These are phyloP conservation scores for Ichneumoninae sp. DNA, from an alignment of 2,888 invertebrate species.

Conservation along the genomic window DNA sequence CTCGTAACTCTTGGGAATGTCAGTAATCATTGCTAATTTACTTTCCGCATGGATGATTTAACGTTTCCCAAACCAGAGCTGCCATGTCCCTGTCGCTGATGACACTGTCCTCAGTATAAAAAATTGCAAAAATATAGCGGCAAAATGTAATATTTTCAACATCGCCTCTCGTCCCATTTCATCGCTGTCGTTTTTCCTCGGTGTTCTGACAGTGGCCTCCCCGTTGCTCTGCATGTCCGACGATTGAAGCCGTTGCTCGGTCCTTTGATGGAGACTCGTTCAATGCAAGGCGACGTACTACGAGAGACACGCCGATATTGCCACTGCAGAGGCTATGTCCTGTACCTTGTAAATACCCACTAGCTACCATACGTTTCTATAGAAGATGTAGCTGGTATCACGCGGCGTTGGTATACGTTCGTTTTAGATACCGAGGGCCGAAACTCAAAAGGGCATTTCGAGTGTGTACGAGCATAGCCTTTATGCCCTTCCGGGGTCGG, in stretches of 20 bases:
- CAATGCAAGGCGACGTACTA: constrained; percentile 16
- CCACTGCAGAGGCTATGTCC: neutral
- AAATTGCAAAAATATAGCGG: neutral
- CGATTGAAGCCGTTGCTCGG: neutral
- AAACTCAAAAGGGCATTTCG: neutral
- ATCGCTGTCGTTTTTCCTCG: constrained; percentile 14
- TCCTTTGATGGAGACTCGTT: constrained; percentile 49
- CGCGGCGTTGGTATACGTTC: neutral
- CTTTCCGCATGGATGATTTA: too few species aligned
- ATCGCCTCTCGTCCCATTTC: neutral
- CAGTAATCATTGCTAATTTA: too few species aligned
- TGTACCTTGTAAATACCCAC: neutral
- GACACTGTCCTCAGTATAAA: neutral
- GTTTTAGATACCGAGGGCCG: neutral
- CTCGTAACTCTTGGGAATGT: too few species aligned
- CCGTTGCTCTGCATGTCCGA: constrained; percentile 9
- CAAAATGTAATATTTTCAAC: neutral
- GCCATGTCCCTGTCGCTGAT: too few species aligned
- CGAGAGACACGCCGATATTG: constrained; percentile 18
- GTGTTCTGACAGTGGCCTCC: neutral
- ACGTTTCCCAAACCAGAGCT: too few species aligned
- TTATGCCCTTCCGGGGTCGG: neutral
- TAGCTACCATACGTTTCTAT: neutral
- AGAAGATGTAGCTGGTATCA: neutral
- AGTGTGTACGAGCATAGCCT: neutral